Percentiles rank a stretch among this genome's conserved stretches.
phyloP scores from a whole-genome alignment of 2,888 invertebrate species.

The Scelioninae gen. 1 region DNA sequence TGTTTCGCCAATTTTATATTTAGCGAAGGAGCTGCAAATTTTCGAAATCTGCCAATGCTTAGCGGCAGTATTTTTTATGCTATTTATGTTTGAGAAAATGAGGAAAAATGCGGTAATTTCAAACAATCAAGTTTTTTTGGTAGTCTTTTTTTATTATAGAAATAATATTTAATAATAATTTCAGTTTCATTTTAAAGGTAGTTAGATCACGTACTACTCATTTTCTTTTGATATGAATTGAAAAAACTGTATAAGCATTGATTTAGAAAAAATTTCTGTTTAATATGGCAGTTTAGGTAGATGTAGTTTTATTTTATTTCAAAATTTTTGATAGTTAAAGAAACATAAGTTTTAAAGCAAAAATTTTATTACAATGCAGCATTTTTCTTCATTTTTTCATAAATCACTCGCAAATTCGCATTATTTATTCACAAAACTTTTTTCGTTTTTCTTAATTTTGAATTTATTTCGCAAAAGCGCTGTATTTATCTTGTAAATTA shows the following conservation, averaged over 20 bases:
- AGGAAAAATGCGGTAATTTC: slow-evolving; percentile 14
- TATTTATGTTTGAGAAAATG: background rate
- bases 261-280: too few relatives aligned
- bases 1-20: slow-evolving; percentile 5
- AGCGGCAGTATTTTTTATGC: background rate
- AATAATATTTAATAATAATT: too few relatives aligned
- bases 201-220: too few relatives aligned
- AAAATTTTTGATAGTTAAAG: too few relatives aligned
- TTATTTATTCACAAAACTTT: background rate
- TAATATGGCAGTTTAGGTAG: too few relatives aligned
- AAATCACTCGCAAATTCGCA: background rate
- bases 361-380: background rate
- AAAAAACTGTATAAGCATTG: too few relatives aligned
- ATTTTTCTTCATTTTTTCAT: background rate
- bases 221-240: too few relatives aligned
- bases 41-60: slow-evolving; percentile 23
- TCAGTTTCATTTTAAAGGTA: too few relatives aligned
- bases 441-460: background rate
- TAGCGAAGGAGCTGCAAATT: slow-evolving; percentile 23
- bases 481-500: background rate
- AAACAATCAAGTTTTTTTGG: background rate
- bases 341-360: too few relatives aligned
- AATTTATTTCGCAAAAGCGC: background rate
- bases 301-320: too few relatives aligned
- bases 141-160: too few relatives aligned